Conservation (phyloP, 2,888 invertebrate genomes). For the Diloba caeruleocephala region DNA sequence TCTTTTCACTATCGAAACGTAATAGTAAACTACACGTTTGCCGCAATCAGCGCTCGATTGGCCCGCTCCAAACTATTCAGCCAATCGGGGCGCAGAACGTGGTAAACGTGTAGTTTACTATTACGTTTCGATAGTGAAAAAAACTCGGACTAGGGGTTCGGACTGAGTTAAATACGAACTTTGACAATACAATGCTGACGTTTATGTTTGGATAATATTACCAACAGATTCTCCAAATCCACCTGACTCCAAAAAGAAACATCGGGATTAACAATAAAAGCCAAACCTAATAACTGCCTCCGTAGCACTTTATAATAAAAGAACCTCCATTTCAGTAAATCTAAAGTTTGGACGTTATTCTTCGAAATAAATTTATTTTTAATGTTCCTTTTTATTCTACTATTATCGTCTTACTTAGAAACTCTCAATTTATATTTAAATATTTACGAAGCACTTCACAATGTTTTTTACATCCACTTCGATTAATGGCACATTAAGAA, state of each 20-base stretch:
- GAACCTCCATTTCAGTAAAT: conserved; percentile 36
- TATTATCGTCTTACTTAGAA: conserved; percentile 24
- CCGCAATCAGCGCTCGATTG: no score
- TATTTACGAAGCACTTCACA: conserved; percentile 20
- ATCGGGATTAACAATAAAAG: conserved; percentile 35
- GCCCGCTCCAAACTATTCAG: no score
- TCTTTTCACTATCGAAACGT: no score
- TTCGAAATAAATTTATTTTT: conserved; percentile 25
- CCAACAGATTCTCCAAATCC: no score
- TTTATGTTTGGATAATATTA: no score
- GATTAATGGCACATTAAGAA: conserved; percentile 27
- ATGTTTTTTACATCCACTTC: conserved; percentile 24
- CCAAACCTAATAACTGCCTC: conserved; percentile 40
- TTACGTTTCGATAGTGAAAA: no score
- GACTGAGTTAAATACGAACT: no score
- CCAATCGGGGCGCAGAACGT: no score
- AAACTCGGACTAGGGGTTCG: no score
- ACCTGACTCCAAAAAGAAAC: background rate
- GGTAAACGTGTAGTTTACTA: no score
- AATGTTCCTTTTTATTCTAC: conserved; percentile 25
- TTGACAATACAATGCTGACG: no score
- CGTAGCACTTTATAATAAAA: conserved; percentile 17
- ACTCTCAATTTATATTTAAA: conserved; percentile 38
- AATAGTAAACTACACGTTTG: no score
- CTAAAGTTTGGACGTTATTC: conserved; percentile 17